Base-by-base conservation (phyloP, 2,888 invertebrate species). In the Marronus borbonicus region DNA sequence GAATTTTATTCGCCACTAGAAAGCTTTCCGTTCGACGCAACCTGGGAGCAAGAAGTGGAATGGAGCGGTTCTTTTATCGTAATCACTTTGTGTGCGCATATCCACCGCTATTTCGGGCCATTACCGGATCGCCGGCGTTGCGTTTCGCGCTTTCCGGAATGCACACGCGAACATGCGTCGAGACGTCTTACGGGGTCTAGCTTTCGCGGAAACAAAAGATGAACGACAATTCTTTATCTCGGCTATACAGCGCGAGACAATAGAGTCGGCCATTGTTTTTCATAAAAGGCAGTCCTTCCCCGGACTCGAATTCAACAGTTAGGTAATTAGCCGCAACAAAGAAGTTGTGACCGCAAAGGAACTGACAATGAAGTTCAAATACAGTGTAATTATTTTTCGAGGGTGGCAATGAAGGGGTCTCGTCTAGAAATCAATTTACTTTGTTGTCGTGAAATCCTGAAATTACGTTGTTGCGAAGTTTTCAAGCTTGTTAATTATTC, bases 1-100 rank as follows among this genome's bases (percentile, higher is more conserved):
- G 86, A 86, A 86, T 86, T 86, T 87, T 87, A 86, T 86, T 86
- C 85, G 84, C 81, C 81, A 83, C 83, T 86, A 85, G 86, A 86
- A 69, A 60, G 68, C 64, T 70, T 77, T 70, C 62, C 77, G 76
- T 78, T 68, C 68, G 75, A 62, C 55, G 14, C 52, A 52, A 5
- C 14, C 17, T 14, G 52, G 52, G 17, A 7, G 50, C n/a, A 17
- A 52, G 52, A 20, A 44, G 2, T 12, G 12, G 44, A 44, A 12
- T 44, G 72, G 49, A 68, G 72, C 39, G 44, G 24, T 44, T 20
- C 62, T 62, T 74, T 74, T 60, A 74, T 74, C 72, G 72, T 74
- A 74, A 74, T 74, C 72, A 74, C 60, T 62, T 60, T 14, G 36
- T 52, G 72, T 44, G 60, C 72, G 60, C 17, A 2, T 39, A 72